Evolutionary conservation across 2,113 vertebrate genomes (phyloP), one percentile per base, ranked within the genome.

Genomic region (Thamnaconus septentrionalis): DNA sequence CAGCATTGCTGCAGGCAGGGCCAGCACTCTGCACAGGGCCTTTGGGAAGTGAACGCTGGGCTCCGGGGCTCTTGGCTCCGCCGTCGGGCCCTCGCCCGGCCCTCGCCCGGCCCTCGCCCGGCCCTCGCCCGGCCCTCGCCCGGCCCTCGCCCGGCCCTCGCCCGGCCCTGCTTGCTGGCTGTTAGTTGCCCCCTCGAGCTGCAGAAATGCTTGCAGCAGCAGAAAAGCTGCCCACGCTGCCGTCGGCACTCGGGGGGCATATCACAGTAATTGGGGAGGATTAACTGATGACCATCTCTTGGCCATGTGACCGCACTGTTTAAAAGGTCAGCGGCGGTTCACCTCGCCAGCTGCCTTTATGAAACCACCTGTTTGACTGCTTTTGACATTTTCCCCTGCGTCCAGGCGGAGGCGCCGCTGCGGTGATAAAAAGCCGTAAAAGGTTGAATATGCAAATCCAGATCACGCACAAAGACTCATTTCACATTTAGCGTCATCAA

Each of bases 281-380:
- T 91, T 90, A 92, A 79, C 78, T 88, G 88, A 89, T 80, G 84
- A 92, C 91, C 86, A 88, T 91, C 83, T 82, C 91, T 92, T 80
- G 81, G 77, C 75, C 85, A 91, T 89, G 76, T 69, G 88, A 91
- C 71, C 83, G 84, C 80, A 78, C 81, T 82, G 76, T 89, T 86
- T 89, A 87, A 92, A 93, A 94, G 92, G 91, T 93, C 92, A 93
- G 74, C 69, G 69, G 51, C 52, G 69, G 88, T 91, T 93, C 90
- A 84, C 71, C 91, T 93, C 88, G 85, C 85, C 90, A 91, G 87
- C 91, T 92, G 89, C 88, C 88, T 77, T 82, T 89, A 31, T 31
- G 83, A 91, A 92, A 79, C 57, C 80, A 85, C 59, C 76, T 85
- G 56, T 69, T 59, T 31, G 39, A 40, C 41, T 67, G 56, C 49